Evolutionary conservation across 2,888 invertebrate species (phyloP), one percentile per base, ranked within the genome.

Genomic region (Hanleya hanleyi): DNA sequence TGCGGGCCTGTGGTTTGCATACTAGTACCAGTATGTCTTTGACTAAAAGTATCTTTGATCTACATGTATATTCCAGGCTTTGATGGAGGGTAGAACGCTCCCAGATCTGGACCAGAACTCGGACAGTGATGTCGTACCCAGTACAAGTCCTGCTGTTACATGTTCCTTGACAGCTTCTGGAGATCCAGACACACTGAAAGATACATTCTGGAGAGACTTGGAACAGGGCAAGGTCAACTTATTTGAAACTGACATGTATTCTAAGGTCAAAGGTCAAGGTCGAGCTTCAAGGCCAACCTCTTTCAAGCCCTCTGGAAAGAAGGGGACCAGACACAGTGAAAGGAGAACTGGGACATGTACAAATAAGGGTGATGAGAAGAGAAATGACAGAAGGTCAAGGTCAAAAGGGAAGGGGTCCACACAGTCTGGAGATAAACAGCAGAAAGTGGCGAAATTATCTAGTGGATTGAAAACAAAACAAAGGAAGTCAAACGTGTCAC

Each of bases 141-240:
- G 3, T 9, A 57, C 57, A 15, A 22, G 15, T 57, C 18, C 57
- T 29, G 32, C 22, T 22, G 29, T 4, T 15, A 57, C 57, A 2
- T 15, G 22, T 57, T 15, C 57, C 22, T 18, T 22, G n/a, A 47
- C n/a, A 18, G 18, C 47, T 47, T 18, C 22, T 4, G 18, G n/a
- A n/a, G 47, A 47, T 32, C 32, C 57, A 5, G 64, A 64, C 37
- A 86, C 84, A 12, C 81, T 86, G 35, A 89, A 88, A 72, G 88
- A 90, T 79, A 87, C 86, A 6, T 90, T 90, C 76, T 90, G 88
- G 88, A 86, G 88, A 66, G 89, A 90, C 72, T 82, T 90, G 12
- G 88, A 90, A 74, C 84, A 88, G 70, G 90, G 90, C 0, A 81
- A 86, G 67, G 83, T 90, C n/a, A 84, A 88, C 70, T 80, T 88